A percentile compares a stretch with the other conserved stretches of the same genome.
These are phyloP conservation scores for Dichetophora obliterata DNA, from an alignment of 2,888 invertebrate genomes.

Conservation along the genomic window DNA sequence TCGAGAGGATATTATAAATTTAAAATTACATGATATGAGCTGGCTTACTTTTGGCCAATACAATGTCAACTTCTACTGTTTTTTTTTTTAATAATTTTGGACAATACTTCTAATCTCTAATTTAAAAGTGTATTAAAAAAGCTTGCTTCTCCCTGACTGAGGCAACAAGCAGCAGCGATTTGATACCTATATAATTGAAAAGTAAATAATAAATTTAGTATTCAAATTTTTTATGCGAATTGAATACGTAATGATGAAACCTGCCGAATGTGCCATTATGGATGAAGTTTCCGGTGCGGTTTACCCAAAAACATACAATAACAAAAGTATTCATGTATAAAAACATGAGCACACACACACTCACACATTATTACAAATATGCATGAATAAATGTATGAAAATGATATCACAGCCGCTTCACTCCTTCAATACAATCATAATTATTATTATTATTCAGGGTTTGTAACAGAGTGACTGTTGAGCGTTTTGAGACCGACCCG, in stretches of 20 bases:
- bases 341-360: conserved; percentile 7
- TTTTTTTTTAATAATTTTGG: too few species aligned
- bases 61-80: too few species aligned
- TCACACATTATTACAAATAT: not conserved
- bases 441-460: not conserved
- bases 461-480: too few species aligned
- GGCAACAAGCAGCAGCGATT: not conserved
- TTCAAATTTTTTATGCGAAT: conserved; percentile 39
- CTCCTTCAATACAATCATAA: not conserved
- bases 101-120: too few species aligned
- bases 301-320: not conserved
- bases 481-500: not conserved
- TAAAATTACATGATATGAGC: too few species aligned
- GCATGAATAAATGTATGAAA: not conserved
- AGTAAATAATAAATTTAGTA: conserved; percentile 42
- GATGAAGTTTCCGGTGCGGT: not conserved
- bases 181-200: conserved; percentile 45
- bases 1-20: too few species aligned
- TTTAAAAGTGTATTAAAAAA: not conserved
- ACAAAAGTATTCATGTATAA: not conserved
- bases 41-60: too few species aligned
- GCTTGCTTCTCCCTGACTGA: not conserved
- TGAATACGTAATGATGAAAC: conserved; percentile 41
- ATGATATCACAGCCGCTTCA: not conserved
- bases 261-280: not conserved